Conservation (phyloP, 2,797 vertebrate species). For the Miichthys miiuy region DNA sequence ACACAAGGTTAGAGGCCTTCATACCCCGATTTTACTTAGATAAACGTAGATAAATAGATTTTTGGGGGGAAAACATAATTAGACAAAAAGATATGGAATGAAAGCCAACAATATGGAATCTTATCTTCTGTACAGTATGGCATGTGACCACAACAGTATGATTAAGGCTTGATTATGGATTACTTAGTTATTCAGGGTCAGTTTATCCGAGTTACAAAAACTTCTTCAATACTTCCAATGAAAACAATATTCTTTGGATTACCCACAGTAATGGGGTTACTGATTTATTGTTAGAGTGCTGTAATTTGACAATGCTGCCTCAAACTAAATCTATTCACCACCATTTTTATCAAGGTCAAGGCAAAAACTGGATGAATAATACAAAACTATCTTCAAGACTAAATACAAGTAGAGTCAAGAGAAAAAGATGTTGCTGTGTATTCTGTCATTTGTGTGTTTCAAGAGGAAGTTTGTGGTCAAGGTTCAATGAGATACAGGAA, state of each 20-base stretch:
- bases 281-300: neutral
- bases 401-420: neutral
- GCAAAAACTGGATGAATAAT: too few species aligned
- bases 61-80: neutral
- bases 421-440: neutral
- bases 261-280: neutral
- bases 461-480: neutral
- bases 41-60: neutral
- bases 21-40: neutral
- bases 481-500: neutral
- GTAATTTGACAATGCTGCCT: neutral
- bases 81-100: constrained; percentile 9
- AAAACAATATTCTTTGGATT: constrained; percentile 8
- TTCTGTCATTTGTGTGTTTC: neutral
- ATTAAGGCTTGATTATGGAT: neutral
- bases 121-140: neutral
- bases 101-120: neutral
- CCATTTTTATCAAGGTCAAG: neutral
- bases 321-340: neutral
- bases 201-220: neutral
- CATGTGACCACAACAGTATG: neutral
- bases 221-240: neutral
- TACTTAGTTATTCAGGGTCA: neutral
- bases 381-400: neutral
- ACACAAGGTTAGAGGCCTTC: constrained; percentile 26